phyloP scores from a whole-genome alignment of 2,797 vertebrate species.

The Falco rusticolus region DNA sequence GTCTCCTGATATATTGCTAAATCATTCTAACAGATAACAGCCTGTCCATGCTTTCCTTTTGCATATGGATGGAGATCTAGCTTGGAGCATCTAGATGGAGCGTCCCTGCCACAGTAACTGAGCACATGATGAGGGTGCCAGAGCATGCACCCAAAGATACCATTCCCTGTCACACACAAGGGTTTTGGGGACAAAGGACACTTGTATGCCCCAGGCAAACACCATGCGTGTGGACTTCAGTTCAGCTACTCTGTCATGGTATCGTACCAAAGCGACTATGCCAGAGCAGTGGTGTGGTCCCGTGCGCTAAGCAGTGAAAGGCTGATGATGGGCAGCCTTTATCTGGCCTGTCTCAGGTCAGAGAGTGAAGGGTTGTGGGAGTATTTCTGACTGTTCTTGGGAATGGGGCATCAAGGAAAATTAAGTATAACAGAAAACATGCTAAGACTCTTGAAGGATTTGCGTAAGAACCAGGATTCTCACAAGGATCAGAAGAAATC shows the following conservation, averaged over 20 bases:
- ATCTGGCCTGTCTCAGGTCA: neutral
- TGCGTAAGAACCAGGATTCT: neutral
- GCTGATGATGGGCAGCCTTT: neutral
- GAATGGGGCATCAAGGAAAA: neutral
- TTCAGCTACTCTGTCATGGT: neutral
- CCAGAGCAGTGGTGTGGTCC: neutral
- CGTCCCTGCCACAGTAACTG: fast-evolving
- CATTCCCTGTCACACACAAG: neutral
- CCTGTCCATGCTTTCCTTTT: neutral
- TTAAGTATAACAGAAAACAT: neutral
- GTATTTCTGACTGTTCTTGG: neutral
- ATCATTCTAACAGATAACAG: slow-evolving; percentile 28
- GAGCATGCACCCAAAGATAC: neutral
- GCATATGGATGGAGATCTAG: neutral
- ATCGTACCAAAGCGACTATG: fast-evolving
- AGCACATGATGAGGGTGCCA: neutral
- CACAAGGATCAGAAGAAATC: neutral
- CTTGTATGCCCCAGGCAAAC: fast-evolving
- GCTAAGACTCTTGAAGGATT: neutral
- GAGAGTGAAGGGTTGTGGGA: fast-evolving
- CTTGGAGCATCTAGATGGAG: neutral
- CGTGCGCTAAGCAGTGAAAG: neutral
- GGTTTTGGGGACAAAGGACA: neutral
- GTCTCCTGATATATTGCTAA: slow-evolving; percentile 5
- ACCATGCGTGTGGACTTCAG: neutral